phyloP scores from a whole-genome alignment of 2,888 invertebrate species.

The Mythimna loreyi region DNA sequence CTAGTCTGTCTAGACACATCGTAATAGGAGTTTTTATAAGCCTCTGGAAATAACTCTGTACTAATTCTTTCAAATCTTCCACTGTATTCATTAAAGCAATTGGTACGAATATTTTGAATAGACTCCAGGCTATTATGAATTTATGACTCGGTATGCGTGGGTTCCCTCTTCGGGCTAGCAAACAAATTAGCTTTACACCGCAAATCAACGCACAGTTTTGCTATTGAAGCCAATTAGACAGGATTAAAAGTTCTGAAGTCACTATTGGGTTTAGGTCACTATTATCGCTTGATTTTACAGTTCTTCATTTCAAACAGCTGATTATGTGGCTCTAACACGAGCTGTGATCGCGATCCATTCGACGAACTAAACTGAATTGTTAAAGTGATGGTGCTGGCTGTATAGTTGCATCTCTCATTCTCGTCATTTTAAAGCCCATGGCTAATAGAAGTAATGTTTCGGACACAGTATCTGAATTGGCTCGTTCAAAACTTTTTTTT shows the following conservation, averaged over 20 bases:
- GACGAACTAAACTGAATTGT: no score
- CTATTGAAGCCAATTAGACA: constrained; percentile 20
- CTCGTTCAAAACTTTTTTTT: no score
- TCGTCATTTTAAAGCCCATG: no score
- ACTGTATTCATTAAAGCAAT: constrained; percentile 3
- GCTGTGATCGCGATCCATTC: no score
- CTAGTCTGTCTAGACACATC: constrained; percentile 27
- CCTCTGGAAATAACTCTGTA: not conserved
- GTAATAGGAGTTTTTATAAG: not conserved
- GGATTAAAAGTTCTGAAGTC: not conserved
- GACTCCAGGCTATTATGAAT: constrained; percentile 25
- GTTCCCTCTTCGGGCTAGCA: constrained; percentile 30
- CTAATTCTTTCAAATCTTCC: not conserved
- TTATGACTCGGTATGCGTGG: constrained; percentile 31
- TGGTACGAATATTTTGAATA: constrained; percentile 12
- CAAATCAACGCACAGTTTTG: constrained; percentile 30
- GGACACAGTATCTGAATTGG: no score
- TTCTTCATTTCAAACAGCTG: not conserved
- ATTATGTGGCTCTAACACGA: no score
- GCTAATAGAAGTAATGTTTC: no score
- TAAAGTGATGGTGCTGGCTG: no score
- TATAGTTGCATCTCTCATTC: no score
- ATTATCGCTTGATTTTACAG: constrained; percentile 5
- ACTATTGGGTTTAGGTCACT: constrained; percentile 12
- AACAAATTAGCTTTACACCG: constrained; percentile 43